These are phyloP conservation scores for Pygoscelis antarcticus DNA, from an alignment of 2,113 vertebrate genomes.

Conservation along the genomic window DNA sequence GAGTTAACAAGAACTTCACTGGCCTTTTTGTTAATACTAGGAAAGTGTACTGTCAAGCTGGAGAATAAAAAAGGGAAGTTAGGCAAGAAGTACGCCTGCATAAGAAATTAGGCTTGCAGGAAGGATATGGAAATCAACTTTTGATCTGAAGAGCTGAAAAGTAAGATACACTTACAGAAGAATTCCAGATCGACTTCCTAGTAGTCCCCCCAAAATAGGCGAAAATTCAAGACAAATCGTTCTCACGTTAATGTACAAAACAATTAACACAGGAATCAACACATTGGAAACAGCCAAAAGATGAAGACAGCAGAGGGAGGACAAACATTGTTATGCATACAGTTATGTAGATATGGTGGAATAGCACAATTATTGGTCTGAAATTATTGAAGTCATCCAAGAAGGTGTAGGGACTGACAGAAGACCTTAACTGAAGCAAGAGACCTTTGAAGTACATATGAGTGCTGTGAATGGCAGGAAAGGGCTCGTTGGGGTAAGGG, in stretches of 20 bases:
- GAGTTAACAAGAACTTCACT: neutral
- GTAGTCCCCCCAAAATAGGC: neutral
- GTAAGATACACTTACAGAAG: neutral
- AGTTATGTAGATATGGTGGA: neutral
- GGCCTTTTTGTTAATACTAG: neutral
- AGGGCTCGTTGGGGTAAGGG: neutral
- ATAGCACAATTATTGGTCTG: neutral
- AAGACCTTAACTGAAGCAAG: neutral
- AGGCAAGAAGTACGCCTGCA: neutral
- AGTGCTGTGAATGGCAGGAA: neutral
- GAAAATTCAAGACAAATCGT: neutral
- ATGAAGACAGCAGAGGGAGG: neutral
- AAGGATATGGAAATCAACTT: neutral
- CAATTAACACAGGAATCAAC: neutral
- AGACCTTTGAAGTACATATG: neutral
- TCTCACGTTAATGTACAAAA: neutral
- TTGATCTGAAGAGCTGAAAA: neutral
- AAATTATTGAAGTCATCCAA: neutral
- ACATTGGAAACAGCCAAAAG: neutral
- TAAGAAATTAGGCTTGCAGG: neutral
- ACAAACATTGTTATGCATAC: neutral
- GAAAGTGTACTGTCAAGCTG: neutral
- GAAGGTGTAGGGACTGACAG: neutral
- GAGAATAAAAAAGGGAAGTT: neutral
- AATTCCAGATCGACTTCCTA: neutral